Conservation (phyloP, 2,888 invertebrate species). For the Sphaeridia pumilis region DNA sequence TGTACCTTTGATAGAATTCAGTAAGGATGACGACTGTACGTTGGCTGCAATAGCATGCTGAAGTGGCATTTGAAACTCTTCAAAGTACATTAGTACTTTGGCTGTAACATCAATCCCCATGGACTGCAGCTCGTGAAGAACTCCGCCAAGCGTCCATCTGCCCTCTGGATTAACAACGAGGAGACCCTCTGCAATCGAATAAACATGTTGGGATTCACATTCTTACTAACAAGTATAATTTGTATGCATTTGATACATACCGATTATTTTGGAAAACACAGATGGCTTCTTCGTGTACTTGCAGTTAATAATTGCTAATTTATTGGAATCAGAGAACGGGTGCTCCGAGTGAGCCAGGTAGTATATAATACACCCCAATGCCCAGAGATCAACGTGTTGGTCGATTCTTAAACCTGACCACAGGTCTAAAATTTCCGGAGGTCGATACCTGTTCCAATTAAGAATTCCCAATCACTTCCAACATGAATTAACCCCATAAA, state of each 20-base stretch:
- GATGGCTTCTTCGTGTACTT: constrained; percentile 55
- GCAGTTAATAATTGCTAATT: constrained; percentile 89
- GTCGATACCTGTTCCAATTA: constrained; percentile 60
- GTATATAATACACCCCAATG: constrained; percentile 89
- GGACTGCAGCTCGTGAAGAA: constrained; percentile 4
- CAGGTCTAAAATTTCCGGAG: constrained; percentile 96
- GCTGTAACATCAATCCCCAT: constrained; percentile 7
- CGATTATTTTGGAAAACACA: constrained; percentile 9
- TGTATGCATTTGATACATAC: constrained; percentile 55
- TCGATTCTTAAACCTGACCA: constrained; percentile 93
- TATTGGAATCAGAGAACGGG: constrained; percentile 90
- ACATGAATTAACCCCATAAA: background rate
- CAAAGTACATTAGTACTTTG: constrained; percentile 3
- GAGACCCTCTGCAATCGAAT: constrained; percentile 6
- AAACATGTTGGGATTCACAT: too few relatives aligned
- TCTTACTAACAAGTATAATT: too few relatives aligned
- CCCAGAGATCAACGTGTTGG: constrained; percentile 87
- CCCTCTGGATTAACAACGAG: constrained; percentile 10
- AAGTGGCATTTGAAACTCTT: constrained; percentile 11
- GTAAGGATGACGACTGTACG: constrained; percentile 6
- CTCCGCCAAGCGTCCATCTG: constrained; percentile 2
- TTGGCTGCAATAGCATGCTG: background rate
- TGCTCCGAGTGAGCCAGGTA: constrained; percentile 84
- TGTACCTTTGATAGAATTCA: constrained; percentile 13
- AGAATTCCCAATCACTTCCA: background rate